Evolutionary conservation across 2,888 invertebrate genomes (phyloP), one percentile per base, ranked within the genome.

Genomic region (Ormyrus nitidulus): DNA sequence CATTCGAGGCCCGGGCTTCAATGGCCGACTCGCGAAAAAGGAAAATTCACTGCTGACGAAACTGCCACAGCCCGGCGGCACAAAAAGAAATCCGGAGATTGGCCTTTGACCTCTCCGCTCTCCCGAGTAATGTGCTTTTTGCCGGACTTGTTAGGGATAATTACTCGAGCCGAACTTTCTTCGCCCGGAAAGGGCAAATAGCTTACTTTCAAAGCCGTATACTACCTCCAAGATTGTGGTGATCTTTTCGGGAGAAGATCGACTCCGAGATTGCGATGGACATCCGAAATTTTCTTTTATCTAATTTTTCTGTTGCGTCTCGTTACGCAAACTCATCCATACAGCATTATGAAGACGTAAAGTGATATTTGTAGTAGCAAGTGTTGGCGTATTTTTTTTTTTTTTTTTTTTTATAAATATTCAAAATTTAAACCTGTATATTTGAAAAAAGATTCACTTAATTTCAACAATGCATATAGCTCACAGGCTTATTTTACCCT

Each of bases 91-190:
- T 1, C n/a, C 54, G 56, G n/a, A 56, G 69, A 73, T 79, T 73
- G 79, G 58, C 73, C 56, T 70, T 70, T 54, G 72, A 13, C 59
- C 54, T 58, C 66, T 71, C 72, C 66, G 65, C 11, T 6, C 11
- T 6, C 11, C 19, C 6, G 48, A 62, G 10, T 79, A 69, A 51
- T 75, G 62, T 70, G 49, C 71, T 79, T 68, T 75, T 71, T 56
- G 46, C 64, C 34, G 34, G 34, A 70, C 79, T 79, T 75, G 74
- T 79, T 75, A 79, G 44, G 70, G 79, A 71, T 79, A 79, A 79
- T 79, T 79, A 75, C 75, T 79, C 75, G 46, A 48, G 44, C 61
- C 51, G 44, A 34, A 54, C 19, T 48, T 59, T 68, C 51, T 11
- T 51, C 48, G 44, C 13, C 53, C 10, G 13, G n/a, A 56, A 11